A percentile compares a stretch with the other conserved stretches of the same genome.
phyloP scores from a whole-genome alignment of 1,140 invertebrate genomes.

The Drosophila subpulchrella region DNA sequence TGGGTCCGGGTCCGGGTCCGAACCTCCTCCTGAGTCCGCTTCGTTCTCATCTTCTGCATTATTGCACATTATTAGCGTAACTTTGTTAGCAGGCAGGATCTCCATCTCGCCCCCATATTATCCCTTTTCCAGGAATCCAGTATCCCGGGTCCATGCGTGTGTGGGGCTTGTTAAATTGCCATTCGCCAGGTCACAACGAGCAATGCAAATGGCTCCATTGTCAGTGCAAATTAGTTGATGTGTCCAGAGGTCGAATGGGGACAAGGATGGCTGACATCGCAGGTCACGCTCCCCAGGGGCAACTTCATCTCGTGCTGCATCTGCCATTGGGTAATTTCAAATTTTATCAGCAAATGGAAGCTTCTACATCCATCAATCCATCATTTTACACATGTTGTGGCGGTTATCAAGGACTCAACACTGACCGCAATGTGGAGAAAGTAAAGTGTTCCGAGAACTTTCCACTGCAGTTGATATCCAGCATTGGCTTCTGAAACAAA shows the following conservation, averaged over 20 bases:
- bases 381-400: conserved; percentile 7
- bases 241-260: conserved; percentile 17
- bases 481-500: neutral
- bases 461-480: neutral
- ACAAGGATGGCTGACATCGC: neutral
- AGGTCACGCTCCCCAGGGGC: no score
- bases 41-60: conserved; percentile 41
- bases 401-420: neutral
- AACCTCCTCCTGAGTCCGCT: neutral
- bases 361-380: conserved; percentile 7
- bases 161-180: conserved; percentile 63
- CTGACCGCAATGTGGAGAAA: conserved; percentile 3
- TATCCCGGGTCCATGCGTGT: neutral
- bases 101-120: conserved; percentile 5
- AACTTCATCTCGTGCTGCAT: neutral
- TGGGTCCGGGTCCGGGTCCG: no score
- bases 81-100: conserved; percentile 44
- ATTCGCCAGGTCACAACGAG: conserved; percentile 33
- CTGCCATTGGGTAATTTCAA: conserved; percentile 12
- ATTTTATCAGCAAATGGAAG: conserved; percentile 33
- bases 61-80: conserved; percentile 63
- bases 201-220: conserved; percentile 53
- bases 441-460: neutral
- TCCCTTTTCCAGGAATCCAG: neutral
- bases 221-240: conserved; percentile 55